Base-by-base conservation (phyloP, 2,888 invertebrate genomes). In the Strigamia transsilvanica region DNA sequence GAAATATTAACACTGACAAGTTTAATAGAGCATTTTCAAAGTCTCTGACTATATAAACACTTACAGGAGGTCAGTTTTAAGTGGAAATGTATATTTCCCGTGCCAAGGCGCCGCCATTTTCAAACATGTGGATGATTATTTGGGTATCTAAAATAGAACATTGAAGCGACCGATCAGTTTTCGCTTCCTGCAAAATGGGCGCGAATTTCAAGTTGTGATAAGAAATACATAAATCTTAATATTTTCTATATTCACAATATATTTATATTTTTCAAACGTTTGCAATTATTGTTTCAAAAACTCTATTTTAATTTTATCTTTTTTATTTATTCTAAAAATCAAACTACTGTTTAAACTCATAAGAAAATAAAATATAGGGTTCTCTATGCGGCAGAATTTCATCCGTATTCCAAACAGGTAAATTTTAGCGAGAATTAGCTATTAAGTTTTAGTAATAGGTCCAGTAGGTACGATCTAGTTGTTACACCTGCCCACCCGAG, bases 401-500 rank as follows among this genome's bases (percentile, higher is more conserved):
- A 61, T 61, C 23, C n/a, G 61, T 61, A 61, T 61, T 61, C 61
- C 21, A 61, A 15, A 6, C 61, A 23, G 13, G 61, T 61, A 23
- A 61, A 21, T 61, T 61, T 61, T 23, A 61, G 7, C 21, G 61
- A 61, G 23, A 46, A 61, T 61, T 61, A 23, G 13, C n/a, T 61
- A 18, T 61, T 21, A 61, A 61, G 61, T 23, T 23, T 23, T 61
- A 23, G 61, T 61, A 61, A 61, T 61, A 61, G 61, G 21, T 61
- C 61, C 61, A 61, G 61, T 23, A 10, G 18, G 61, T 21, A 61
- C 18, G 21, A 61, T 61, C 61, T 61, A 61, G 61, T 61, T 61
- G 46, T 12, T 15, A 61, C 61, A 61, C 61, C 61, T 61, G 61
- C 61, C 61, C 61, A 61, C 61, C 18, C 61, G 61, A 61, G 61